Evolutionary conservation across 2,113 vertebrate species (phyloP).

Genomic region (Peromyscus leucopus): DNA sequence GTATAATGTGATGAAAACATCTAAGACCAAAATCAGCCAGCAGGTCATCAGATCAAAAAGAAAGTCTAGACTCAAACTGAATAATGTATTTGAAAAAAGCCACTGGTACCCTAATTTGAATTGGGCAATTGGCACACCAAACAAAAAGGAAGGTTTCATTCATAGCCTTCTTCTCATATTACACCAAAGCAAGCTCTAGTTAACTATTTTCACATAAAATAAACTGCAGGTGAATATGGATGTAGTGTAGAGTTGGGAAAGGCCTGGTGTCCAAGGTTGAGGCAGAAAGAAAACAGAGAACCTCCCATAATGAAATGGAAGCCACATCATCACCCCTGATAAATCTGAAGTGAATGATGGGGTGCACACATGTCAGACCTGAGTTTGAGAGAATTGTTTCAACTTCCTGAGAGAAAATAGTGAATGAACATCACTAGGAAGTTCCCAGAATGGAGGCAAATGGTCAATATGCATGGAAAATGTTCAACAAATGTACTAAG

Average conservation of each 20-base stretch:
- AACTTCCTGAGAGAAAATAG: not conserved
- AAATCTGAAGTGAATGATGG: not conserved
- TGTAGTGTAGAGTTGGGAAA: not conserved
- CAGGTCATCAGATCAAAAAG: not conserved
- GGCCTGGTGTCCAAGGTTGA: not conserved
- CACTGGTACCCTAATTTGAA: not conserved
- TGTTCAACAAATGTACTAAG: not conserved
- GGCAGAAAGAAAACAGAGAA: not conserved
- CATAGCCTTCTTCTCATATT: too few relatives aligned
- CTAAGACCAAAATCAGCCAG: not conserved
- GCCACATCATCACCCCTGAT: not conserved
- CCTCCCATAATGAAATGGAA: too few relatives aligned
- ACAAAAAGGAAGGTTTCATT: too few relatives aligned
- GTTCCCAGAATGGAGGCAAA: not conserved
- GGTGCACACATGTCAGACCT: too few relatives aligned
- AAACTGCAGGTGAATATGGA: not conserved
- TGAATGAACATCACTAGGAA: not conserved
- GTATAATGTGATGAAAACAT: not conserved
- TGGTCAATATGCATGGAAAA: not conserved
- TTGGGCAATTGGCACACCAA: not conserved
- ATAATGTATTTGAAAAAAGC: not conserved
- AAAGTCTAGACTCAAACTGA: not conserved
- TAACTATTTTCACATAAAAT: not conserved
- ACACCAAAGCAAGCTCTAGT: not conserved
- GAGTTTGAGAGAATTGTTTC: not conserved